Evolutionary conservation across 2,113 vertebrate genomes (phyloP), one percentile per base, ranked within the genome.

Genomic region (Larimichthys crocea): DNA sequence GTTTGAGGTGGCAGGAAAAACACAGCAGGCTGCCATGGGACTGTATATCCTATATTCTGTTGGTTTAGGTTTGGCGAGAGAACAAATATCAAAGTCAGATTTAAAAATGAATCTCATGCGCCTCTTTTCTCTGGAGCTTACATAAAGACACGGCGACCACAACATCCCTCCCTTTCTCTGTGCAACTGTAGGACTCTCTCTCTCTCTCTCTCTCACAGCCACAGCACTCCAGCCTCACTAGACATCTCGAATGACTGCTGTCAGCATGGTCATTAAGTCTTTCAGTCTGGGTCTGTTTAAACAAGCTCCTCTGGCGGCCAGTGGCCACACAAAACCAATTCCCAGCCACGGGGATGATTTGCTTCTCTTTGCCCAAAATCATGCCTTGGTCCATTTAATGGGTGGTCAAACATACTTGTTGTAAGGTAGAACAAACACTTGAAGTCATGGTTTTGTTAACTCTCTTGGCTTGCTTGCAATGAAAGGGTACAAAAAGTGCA

Each of bases 211-310:
- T 65, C 76, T 81, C 77, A 79, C 77, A 79, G 88, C 90, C 90
- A 65, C 86, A 89, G 76, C 68, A 20, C 84, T 69, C 76, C 80
- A 79, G 80, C 84, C 80, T 88, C 79, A 66, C 48, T 62, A 92
- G 89, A 88, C 88, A 86, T 92, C 88, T 92, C 78, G 53, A 80
- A 87, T 86, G 92, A 83, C 91, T 88, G 90, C 92, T 92, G 93
- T 94, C 94, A 93, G 86, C 90, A 64, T 78, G 80, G 31, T 78
- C 87, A 79, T 92, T 93, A 93, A 88, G 86, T 76, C 68, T 90
- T 91, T 93, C 84, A 86, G 82, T 80, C 88, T 89, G 83, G 61
- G 60, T 88, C 78, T 88, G 89, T 92, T 94, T 91, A 72, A 93
- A 93, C 88, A 91, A 82, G 87, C 80, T 88, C 76, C 86, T 75